phyloP scores from a whole-genome alignment of 1,140 invertebrate genomes.

The Aphelenchoides fujianensis region DNA sequence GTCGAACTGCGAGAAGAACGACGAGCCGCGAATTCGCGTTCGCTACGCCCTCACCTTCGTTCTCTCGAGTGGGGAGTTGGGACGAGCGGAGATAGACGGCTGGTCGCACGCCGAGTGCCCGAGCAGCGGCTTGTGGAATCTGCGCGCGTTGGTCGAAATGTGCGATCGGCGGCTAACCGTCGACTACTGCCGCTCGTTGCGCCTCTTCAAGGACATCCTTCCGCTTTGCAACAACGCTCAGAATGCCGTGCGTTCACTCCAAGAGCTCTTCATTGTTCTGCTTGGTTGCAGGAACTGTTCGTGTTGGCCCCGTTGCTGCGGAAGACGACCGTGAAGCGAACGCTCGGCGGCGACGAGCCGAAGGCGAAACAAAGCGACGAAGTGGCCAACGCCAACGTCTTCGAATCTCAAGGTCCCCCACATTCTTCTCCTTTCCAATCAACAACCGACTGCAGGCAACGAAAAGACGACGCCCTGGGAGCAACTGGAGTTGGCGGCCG shows the following conservation, averaged over 20 bases:
- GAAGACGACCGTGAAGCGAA: not conserved
- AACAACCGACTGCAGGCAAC: not conserved
- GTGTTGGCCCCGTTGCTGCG: constrained; percentile 9
- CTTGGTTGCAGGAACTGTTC: constrained; percentile 5
- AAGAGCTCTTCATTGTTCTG: no score
- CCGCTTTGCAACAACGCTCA: constrained; percentile 13
- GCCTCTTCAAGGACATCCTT: not conserved
- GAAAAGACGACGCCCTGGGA: constrained; percentile 6
- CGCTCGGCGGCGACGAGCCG: not conserved
- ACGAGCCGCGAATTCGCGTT: constrained; percentile 26
- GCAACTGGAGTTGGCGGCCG: constrained; percentile 2
- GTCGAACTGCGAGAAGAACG: constrained; percentile 31
- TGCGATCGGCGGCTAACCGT: constrained; percentile 34
- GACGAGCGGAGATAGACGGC: constrained; percentile 6
- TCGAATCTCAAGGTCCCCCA: not conserved
- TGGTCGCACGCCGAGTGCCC: constrained; percentile 14
- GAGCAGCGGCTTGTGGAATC: constrained; percentile 3
- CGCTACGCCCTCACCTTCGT: constrained; percentile 26
- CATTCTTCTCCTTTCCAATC: no score
- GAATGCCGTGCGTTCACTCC: not conserved
- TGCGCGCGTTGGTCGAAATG: constrained; percentile 27
- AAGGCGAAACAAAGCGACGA: constrained; percentile 8
- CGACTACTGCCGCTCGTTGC: not conserved
- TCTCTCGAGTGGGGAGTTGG: not conserved
- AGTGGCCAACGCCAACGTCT: not conserved